These are phyloP conservation scores for Antennarius striatus DNA, from an alignment of 2,113 vertebrate species.

Conservation along the genomic window DNA sequence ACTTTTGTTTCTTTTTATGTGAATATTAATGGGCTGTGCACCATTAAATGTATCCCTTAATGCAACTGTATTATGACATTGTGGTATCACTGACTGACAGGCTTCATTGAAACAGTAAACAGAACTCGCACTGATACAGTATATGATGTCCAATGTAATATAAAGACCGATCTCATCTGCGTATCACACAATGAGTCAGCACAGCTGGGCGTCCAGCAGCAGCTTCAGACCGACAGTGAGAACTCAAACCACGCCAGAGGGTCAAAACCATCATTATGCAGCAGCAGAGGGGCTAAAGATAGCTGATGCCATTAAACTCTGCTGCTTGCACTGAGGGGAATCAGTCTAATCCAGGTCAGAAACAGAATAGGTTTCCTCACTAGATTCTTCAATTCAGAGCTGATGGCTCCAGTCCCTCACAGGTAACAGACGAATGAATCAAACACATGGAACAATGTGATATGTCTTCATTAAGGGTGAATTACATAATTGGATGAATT, in stretches of 20 bases:
- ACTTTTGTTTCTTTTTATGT: too few species aligned
- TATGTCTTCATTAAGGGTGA: too few species aligned
- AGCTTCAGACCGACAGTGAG: conserved; percentile 10
- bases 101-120: neutral
- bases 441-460: too few species aligned
- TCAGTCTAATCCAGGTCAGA: conserved; percentile 56
- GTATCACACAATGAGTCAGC: conserved; percentile 22
- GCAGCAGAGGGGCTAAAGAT: conserved; percentile 52
- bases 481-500: too few species aligned
- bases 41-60: too few species aligned
- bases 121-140: neutral
- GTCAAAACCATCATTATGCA: conserved; percentile 52
- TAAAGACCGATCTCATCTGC: neutral
- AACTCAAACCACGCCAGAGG: conserved; percentile 30
- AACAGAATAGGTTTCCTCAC: neutral
- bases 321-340: conserved; percentile 43
- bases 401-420: too few species aligned
- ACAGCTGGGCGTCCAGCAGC: conserved; percentile 39
- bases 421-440: too few species aligned
- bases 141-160: neutral
- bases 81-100: too few species aligned
- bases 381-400: neutral
- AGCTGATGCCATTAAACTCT: conserved; percentile 46
- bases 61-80: too few species aligned
- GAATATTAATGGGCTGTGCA: too few species aligned